A percentile compares a stretch with the other conserved stretches of the same genome.
Conservation (phyloP, 1,140 invertebrate species). For the Lordiphosa mommai region DNA sequence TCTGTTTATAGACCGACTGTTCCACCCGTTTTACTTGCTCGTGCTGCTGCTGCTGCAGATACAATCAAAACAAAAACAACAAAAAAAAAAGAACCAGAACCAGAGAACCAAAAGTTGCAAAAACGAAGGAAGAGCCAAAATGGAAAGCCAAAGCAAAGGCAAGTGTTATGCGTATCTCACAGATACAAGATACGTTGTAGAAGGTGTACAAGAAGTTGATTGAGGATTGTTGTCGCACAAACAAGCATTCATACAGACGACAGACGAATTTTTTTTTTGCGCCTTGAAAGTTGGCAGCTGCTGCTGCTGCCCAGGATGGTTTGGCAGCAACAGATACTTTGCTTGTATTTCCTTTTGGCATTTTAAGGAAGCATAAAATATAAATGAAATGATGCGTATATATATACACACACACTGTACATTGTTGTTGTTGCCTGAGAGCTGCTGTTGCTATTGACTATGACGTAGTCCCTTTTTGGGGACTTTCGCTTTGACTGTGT, state of each 20-base stretch:
- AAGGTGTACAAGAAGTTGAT: slow-evolving; percentile 28
- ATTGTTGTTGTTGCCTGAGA: too few relatives aligned
- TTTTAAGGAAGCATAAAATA: too few relatives aligned
- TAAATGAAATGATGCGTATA: too few relatives aligned
- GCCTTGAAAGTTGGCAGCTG: slow-evolving; percentile 34
- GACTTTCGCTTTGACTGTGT: too few relatives aligned
- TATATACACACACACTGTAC: too few relatives aligned
- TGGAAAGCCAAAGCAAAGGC: neutral
- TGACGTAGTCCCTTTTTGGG: too few relatives aligned
- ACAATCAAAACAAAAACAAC: too few relatives aligned
- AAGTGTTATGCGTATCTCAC: slow-evolving; percentile 32
- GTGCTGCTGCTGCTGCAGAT: slow-evolving; percentile 3
- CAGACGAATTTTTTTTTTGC: slow-evolving; percentile 13
- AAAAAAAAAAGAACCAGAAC: too few relatives aligned
- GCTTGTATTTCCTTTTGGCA: too few relatives aligned
- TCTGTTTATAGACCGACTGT: too few relatives aligned
- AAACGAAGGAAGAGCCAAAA: slow-evolving; percentile 1
- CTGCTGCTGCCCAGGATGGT: slow-evolving; percentile 37
- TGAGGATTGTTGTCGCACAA: slow-evolving; percentile 28
- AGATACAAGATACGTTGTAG: slow-evolving; percentile 37
- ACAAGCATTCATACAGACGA: neutral
- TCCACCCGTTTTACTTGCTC: slow-evolving; percentile 3
- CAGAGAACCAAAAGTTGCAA: too few relatives aligned
- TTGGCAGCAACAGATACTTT: slow-evolving; percentile 39
- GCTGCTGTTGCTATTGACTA: too few relatives aligned